Evolutionary conservation across 2,888 invertebrate genomes (phyloP).

Genomic region (Idaea aversata): DNA sequence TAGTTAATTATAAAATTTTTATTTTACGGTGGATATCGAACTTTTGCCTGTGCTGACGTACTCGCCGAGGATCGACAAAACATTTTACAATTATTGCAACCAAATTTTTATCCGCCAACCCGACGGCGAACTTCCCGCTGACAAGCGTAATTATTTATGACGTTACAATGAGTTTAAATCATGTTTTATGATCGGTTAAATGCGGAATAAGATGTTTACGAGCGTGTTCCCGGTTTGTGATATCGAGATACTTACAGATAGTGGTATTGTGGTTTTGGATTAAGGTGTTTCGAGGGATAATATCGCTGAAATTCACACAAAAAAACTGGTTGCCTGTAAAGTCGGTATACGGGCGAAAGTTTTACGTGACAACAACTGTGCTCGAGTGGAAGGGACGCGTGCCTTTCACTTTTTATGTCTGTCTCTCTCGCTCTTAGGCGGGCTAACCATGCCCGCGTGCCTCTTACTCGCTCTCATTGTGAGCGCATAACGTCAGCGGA

Average conservation of each 20-base stretch:
- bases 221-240: constrained; percentile 46
- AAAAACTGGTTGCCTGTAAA: not conserved
- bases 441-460: too few relatives aligned
- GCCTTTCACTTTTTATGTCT: too few relatives aligned
- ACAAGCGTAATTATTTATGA: constrained; percentile 48
- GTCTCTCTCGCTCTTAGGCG: too few relatives aligned
- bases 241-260: constrained; percentile 12
- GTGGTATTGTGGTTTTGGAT: not conserved
- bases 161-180: constrained; percentile 50
- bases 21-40: not conserved
- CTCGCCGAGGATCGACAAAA: not conserved
- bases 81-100: not conserved
- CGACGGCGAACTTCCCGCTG: constrained; percentile 37
- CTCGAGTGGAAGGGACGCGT: too few relatives aligned
- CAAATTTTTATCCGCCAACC: constrained; percentile 6
- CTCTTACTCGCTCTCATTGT: too few relatives aligned
- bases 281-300: not conserved
- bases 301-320: not conserved
- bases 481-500: too few relatives aligned
- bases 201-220: constrained; percentile 60
- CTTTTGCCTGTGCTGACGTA: not conserved
- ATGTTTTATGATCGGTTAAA: constrained; percentile 56
- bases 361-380: too few relatives aligned
- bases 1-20: too few relatives aligned
- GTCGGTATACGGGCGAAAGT: too few relatives aligned